Base-by-base conservation (phyloP, 2,113 vertebrate genomes). In the Sphaerodactylus townsendi region DNA sequence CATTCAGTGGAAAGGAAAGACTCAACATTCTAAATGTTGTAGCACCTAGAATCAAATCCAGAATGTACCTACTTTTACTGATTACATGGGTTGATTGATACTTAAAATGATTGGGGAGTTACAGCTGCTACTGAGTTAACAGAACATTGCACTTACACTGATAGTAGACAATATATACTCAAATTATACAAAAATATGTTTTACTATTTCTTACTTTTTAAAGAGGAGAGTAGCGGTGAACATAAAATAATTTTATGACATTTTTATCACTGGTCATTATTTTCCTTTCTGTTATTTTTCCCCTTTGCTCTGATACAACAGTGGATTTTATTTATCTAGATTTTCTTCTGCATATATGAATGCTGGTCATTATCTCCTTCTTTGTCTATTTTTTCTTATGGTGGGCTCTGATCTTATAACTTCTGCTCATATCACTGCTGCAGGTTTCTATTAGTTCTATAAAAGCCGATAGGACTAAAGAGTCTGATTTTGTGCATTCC, bases 51-150 rank as follows among this genome's bases (percentile, higher is more conserved):
- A 64, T 56, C 56, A 89, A 85, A 84, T 77, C 81, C 37, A 84
- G 44, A 90, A 90, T 84, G 15, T 1, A 64, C 62, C 46, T 1
- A 1, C 85, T 87, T 86, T 82, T 84, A 86, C 82, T 91, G 91
- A 81, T 82, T 89, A 81, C 39, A 41, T 21, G 86, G 83, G n/a
- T 82, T 90, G 83, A 85, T 86, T 91, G 89, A 90, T 93, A 82
- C 78, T 81, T 75, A 84, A 92, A 92, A 91, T 82, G 92, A 92
- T 69, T 85, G 77, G 93, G n/a, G 90, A 92, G 87, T 72, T 90
- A 87, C 91, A 95, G 89, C 90, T 88, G 85, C 92, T 89, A 72
- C 89, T 87, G 81, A 85, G 90, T 86, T 90, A 93, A 90, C 90
- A 73, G 89, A 90, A 92, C 90, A 48, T 92, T 93, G 89, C 85